Percentiles rank a stretch among this genome's conserved stretches.
phyloP scores from a whole-genome alignment of 30 jellyfish, hydroid and myxozoan genomes.

The Clytia hemisphaerica region DNA sequence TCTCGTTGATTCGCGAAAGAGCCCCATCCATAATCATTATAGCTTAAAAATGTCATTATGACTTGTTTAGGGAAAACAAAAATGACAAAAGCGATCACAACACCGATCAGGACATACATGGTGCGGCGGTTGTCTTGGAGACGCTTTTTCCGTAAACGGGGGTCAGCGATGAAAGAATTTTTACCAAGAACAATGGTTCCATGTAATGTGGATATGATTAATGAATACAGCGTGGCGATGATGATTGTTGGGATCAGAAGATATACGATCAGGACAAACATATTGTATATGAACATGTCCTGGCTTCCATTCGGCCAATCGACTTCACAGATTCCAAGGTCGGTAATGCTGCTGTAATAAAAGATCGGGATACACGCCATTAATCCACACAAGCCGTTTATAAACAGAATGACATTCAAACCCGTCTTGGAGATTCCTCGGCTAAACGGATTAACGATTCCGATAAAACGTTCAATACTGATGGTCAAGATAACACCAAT shows the following conservation, averaged over 20 bases:
- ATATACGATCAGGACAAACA: neutral
- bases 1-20: no score
- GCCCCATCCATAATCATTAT: no score
- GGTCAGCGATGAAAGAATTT: constrained; percentile 5
- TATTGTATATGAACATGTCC: neutral
- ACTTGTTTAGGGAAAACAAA: constrained; percentile 9
- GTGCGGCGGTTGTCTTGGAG: constrained; percentile 3
- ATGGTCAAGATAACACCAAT: constrained; percentile 22
- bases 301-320: neutral
- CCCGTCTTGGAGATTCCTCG: constrained; percentile 19
- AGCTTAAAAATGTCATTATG: no score
- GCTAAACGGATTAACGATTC: constrained; percentile 28
- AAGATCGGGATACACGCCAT: neutral
- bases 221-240: neutral
- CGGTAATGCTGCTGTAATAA: neutral
- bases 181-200: neutral
- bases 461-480: constrained; percentile 40
- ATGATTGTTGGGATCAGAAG: neutral
- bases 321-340: neutral
- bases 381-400: neutral
- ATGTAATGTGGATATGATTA: neutral
- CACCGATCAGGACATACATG: constrained; percentile 4
- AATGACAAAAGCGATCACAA: constrained; percentile 3
- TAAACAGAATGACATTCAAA: neutral
- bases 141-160: constrained; percentile 6